A percentile compares a stretch with the other conserved stretches of the same genome.
Evolutionary conservation across 1,140 invertebrate species (phyloP).

Genomic region (Pseudomyrmex concolor): DNA sequence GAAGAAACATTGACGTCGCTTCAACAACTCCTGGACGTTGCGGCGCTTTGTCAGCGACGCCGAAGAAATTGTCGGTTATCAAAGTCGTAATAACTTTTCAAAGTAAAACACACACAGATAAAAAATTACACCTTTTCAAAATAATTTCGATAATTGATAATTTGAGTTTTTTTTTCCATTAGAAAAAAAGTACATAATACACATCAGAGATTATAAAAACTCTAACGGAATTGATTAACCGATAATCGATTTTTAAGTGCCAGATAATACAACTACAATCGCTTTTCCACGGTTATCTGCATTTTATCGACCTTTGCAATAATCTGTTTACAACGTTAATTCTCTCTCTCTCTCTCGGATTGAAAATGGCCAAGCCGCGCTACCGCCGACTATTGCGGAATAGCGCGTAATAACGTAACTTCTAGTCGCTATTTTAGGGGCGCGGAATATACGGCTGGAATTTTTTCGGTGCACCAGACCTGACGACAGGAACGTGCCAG

Average conservation of each 20-base stretch:
- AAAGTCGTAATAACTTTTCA: neutral
- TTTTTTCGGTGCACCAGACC: constrained; percentile 49
- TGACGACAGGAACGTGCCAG: constrained; percentile 69
- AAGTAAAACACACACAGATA: neutral
- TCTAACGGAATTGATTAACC: neutral
- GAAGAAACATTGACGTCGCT: constrained; percentile 15
- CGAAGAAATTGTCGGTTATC: neutral
- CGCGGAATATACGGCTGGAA: constrained; percentile 57
- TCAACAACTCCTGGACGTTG: constrained; percentile 3
- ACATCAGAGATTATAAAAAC: no score
- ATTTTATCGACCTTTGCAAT: neutral
- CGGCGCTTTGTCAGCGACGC: neutral
- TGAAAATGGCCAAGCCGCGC: constrained; percentile 29
- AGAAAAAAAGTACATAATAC: no score
- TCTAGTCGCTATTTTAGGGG: constrained; percentile 65
- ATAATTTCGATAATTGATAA: neutral
- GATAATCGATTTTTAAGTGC: neutral
- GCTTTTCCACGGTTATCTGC: no score
- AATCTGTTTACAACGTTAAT: constrained; percentile 22
- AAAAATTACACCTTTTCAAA: neutral
- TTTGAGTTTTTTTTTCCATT: neutral
- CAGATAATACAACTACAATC: no score
- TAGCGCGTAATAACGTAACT: constrained; percentile 60
- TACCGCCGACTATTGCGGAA: constrained; percentile 50
- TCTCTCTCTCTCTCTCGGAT: neutral